These are phyloP conservation scores for Scomber scombrus DNA, from an alignment of 2,113 vertebrate genomes.

Conservation along the genomic window DNA sequence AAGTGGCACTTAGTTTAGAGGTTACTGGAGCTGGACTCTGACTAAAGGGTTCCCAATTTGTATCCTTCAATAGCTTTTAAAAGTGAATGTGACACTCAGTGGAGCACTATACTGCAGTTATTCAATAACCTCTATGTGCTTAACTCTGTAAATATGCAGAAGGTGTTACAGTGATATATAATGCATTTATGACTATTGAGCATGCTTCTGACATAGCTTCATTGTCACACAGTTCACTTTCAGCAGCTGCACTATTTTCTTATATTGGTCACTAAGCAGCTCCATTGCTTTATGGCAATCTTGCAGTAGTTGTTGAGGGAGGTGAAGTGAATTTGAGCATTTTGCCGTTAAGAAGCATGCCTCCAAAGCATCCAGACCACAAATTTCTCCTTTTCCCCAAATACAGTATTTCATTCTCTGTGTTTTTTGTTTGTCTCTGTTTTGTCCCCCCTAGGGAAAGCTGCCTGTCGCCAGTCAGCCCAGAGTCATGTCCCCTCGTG, in stretches of 20 bases:
- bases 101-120: too few relatives aligned
- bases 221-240: neutral
- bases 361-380: constrained; percentile 15
- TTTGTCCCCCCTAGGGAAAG: constrained; percentile 85
- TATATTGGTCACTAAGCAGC: neutral
- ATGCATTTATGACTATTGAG: neutral
- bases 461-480: constrained; percentile 87
- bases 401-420: neutral
- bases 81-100: too few relatives aligned
- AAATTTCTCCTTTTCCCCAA: constrained; percentile 3
- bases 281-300: neutral
- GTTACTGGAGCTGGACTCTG: neutral
- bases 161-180: neutral
- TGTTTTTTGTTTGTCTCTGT: neutral
- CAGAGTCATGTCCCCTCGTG: constrained; percentile 90
- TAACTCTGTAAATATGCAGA: too few relatives aligned
- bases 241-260: neutral
- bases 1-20: neutral
- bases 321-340: neutral
- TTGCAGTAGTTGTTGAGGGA: neutral
- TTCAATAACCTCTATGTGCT: too few relatives aligned
- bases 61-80: too few relatives aligned
- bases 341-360: neutral
- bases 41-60: neutral
- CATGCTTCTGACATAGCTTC: too few relatives aligned